Base-by-base conservation (phyloP, 2,797 vertebrate genomes). In the Propithecus deckenii region DNA sequence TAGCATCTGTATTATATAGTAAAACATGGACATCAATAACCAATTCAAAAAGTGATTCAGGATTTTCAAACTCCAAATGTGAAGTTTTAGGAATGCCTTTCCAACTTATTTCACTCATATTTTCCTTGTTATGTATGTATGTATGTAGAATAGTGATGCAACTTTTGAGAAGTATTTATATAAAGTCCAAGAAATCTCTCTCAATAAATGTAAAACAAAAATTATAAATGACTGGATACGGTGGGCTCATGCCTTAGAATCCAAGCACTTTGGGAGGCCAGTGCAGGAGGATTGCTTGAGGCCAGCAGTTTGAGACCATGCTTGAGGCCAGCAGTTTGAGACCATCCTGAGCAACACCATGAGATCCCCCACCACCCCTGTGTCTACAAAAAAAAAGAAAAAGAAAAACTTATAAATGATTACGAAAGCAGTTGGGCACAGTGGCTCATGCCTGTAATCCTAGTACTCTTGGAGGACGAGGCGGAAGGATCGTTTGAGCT, bases 101-200 rank as follows among this genome's bases (percentile, higher is more conserved):
- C 79, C 65, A 91, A 91, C 46, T 61, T 83, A 86, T 78, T 96
- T 95, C 65, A 91, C 4, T 35, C 74, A 32, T 75, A 85, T 79
- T 85, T 84, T 89, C 35, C 52, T 76, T 76, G 14, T 71, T 71
- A 79, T 67, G 0, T n/a, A 75, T 18, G 12, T 5, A 17, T 18
- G 12, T 5, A 17, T 22, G 12, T 4, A 61, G 25, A 84, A 74
- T 7, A 67, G 4, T 43, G 30, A 46, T 38, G 57, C 2, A 20
- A 83, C 55, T 69, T 83, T 72, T 48, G 65, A n/a, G 86, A 41
- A 75, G 6, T 74, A 80, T 69, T 41, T 72, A 72, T 3, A 22
- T 59, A 59, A 84, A 87, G 15, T 41, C 55, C 35, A 79, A 84
- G 78, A 95, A 38, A 38, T 23, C 80, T 75, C 22, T 75, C 23